These are phyloP conservation scores for Stenchaetothrips biformis DNA, from an alignment of 2,888 invertebrate genomes.

Conservation along the genomic window DNA sequence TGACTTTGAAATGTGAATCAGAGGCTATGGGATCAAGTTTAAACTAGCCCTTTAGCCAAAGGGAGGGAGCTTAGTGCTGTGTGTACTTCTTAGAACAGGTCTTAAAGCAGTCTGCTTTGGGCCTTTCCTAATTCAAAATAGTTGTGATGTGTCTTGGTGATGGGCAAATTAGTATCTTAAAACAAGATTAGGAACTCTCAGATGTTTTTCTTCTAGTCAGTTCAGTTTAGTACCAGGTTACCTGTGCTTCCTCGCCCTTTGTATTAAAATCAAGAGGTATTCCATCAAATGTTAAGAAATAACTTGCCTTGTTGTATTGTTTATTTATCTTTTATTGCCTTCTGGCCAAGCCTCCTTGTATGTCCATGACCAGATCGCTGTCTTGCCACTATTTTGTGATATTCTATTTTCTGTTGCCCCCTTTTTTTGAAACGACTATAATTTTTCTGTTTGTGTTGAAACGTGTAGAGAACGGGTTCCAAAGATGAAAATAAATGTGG, in stretches of 20 bases:
- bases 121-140: neutral
- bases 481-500: neutral
- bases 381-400: neutral
- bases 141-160: neutral
- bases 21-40: neutral
- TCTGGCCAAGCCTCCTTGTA: neutral
- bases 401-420: neutral
- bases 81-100: neutral
- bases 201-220: neutral
- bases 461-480: neutral
- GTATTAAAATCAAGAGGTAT: neutral
- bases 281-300: neutral
- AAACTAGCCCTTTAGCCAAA: neutral
- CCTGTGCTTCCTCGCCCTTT: neutral
- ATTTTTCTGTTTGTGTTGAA: neutral
- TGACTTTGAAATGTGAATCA: neutral
- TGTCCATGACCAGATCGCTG: neutral
- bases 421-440: neutral
- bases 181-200: neutral
- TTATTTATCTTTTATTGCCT: neutral
- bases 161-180: neutral
- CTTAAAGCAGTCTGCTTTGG: neutral
- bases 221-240: neutral
- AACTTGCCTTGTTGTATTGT: neutral
- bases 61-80: neutral